Evolutionary conservation across 2,797 vertebrate genomes (phyloP).

Genomic region (Brachymystax lenok): DNA sequence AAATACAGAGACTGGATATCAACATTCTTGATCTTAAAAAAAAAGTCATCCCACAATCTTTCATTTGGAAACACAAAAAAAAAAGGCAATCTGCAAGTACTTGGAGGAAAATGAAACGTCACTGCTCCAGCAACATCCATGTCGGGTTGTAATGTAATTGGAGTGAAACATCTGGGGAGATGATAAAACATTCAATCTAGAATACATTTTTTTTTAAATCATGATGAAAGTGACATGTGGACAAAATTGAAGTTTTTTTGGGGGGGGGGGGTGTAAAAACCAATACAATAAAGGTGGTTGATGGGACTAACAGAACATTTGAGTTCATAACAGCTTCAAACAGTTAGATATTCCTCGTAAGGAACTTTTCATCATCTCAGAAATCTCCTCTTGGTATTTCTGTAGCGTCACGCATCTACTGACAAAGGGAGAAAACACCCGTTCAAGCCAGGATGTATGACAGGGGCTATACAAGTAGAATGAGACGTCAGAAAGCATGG

Average conservation of each 20-base stretch:
- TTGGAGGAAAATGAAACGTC: background rate
- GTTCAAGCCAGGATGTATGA: background rate
- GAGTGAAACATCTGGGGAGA: no score
- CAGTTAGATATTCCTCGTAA: background rate
- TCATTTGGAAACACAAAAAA: background rate
- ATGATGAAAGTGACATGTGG: no score
- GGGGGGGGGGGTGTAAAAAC: no score
- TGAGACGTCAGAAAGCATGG: slow-evolving; percentile 13
- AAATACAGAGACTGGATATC: slow-evolving; percentile 30
- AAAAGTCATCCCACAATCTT: slow-evolving; percentile 3
- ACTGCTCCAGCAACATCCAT: background rate
- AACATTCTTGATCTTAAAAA: background rate
- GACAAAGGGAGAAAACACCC: background rate
- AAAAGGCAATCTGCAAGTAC: no score
- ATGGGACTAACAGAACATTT: background rate
- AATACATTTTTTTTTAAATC: no score
- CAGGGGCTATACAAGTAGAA: background rate
- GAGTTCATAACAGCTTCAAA: background rate
- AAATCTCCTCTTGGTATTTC: background rate
- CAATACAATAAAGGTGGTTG: no score
- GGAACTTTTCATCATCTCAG: background rate
- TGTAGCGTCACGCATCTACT: background rate
- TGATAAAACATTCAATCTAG: no score
- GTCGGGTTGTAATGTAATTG: no score
- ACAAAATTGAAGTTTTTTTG: no score